phyloP scores from a whole-genome alignment of 1,140 invertebrate genomes.

The Trypoxylus dichotomus region DNA sequence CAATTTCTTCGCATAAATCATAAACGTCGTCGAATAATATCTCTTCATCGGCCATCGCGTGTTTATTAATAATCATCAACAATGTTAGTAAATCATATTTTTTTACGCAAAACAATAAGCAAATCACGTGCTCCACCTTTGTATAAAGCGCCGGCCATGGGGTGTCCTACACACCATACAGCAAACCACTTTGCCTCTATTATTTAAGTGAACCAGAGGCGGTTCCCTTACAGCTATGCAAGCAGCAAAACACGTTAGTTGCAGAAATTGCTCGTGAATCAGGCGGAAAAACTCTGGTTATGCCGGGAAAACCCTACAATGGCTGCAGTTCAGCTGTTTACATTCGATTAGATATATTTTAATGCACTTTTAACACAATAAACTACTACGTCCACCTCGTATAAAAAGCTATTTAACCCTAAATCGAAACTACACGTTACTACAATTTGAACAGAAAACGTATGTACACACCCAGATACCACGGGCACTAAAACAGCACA shows the following conservation, averaged over 20 bases:
- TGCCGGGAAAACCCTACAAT: slow-evolving; percentile 14
- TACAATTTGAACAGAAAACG: slow-evolving; percentile 8
- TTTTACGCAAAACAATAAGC: not conserved
- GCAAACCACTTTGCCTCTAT: not conserved
- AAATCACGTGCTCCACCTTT: slow-evolving; percentile 19
- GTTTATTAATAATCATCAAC: slow-evolving; percentile 10
- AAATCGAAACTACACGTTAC: slow-evolving; percentile 12
- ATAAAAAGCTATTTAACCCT: not conserved
- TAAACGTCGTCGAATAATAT: slow-evolving; percentile 96
- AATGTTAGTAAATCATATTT: slow-evolving; percentile 12
- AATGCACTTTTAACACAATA: not conserved
- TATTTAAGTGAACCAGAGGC: not conserved
- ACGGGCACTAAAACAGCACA: slow-evolving; percentile 20
- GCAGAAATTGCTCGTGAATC: not conserved
- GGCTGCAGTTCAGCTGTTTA: not conserved
- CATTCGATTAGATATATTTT: not conserved
- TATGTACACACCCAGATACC: slow-evolving; percentile 16
- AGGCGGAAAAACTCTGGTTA: not conserved
- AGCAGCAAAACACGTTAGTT: slow-evolving; percentile 8
- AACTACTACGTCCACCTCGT: not conserved
- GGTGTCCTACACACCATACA: not conserved
- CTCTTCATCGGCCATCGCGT: slow-evolving; percentile 86
- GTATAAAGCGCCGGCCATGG: slow-evolving; percentile 10
- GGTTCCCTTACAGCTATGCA: slow-evolving; percentile 11
- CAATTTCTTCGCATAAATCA: slow-evolving; percentile 92